These are phyloP conservation scores for Spea bombifrons DNA, from an alignment of 2,113 vertebrate genomes.

Conservation along the genomic window DNA sequence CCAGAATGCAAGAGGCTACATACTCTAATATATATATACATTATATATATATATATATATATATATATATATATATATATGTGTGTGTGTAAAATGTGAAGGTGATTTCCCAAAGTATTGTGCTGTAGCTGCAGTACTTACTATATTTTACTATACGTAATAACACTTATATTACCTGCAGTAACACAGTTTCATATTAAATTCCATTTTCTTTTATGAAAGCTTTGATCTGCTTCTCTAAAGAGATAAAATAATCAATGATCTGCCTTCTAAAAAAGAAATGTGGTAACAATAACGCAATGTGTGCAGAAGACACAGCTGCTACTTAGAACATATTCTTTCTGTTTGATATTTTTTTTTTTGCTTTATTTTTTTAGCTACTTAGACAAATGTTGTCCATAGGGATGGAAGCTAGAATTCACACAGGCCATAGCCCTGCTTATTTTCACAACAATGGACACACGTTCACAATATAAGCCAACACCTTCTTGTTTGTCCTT, in stretches of 20 bases:
- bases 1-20: no score
- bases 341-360: background rate
- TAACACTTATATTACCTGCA: conserved; percentile 26
- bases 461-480: conserved; percentile 50
- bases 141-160: conserved; percentile 23
- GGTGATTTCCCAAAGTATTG: no score
- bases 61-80: no score
- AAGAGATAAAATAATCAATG: conserved; percentile 35
- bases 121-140: conserved; percentile 23
- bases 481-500: conserved; percentile 47
- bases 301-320: conserved; percentile 51
- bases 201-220: conserved; percentile 25
- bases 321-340: background rate
- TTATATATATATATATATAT: no score
- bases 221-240: conserved; percentile 8
- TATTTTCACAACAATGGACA: conserved; percentile 69
- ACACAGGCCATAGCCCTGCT: conserved; percentile 55
- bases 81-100: no score
- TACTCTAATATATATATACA: no score
- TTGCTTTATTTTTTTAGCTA: background rate
- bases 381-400: conserved; percentile 3
- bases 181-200: conserved; percentile 33
- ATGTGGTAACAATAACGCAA: conserved; percentile 52
- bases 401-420: conserved; percentile 63
- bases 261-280: conserved; percentile 21